These are phyloP conservation scores for Camelus dromedarius DNA, from an alignment of 2,113 vertebrate genomes.

Conservation along the genomic window DNA sequence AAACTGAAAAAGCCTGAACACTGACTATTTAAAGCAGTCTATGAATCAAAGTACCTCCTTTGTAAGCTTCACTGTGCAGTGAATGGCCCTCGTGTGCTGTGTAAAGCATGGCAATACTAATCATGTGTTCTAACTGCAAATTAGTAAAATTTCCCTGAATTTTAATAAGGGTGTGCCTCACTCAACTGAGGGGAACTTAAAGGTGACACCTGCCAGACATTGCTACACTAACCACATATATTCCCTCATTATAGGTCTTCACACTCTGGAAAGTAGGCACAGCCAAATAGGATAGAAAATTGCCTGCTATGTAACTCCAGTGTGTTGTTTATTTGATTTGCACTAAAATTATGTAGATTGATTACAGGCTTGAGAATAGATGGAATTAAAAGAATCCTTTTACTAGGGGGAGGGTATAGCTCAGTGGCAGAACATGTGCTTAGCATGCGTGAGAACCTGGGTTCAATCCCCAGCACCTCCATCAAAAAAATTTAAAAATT, in stretches of 20 bases:
- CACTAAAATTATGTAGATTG: not conserved
- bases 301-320: not conserved
- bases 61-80: not conserved
- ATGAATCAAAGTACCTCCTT: not conserved
- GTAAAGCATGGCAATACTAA: not conserved
- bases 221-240: not conserved
- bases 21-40: not conserved
- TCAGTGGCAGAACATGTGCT: no score
- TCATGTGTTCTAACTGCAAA: not conserved
- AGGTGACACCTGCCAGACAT: not conserved
- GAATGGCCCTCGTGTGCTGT: not conserved
- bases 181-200: not conserved
- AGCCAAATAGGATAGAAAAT: not conserved
- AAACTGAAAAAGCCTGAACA: constrained; percentile 1
- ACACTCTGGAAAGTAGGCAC: not conserved
- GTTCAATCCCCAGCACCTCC: no score
- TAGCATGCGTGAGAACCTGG: no score
- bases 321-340: not conserved
- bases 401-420: not conserved
- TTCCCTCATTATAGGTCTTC: not conserved
- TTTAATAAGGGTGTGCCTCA: not conserved
- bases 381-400: not conserved
- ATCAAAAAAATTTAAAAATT: no score
- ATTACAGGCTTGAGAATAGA: not conserved
- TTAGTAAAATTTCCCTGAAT: not conserved